Evolutionary conservation across 2,113 vertebrate species (phyloP), one percentile per base, ranked within the genome.

Genomic region (Alosa alosa): DNA sequence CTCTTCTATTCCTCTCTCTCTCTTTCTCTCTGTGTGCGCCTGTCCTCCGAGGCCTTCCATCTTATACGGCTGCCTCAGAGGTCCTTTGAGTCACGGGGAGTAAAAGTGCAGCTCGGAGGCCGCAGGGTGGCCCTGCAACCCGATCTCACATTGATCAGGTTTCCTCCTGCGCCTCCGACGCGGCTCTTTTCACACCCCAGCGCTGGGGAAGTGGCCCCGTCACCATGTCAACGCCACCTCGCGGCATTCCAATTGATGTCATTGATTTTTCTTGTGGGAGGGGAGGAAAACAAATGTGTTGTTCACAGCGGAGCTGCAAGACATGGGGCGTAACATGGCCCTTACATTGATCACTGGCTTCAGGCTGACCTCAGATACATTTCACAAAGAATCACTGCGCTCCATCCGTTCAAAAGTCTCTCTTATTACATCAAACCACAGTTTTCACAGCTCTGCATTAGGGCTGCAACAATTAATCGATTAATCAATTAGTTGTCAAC

Each of bases 91-190:
- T 78, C 25, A 72, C 31, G 18, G 13, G 25, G 49, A 90, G 87
- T 72, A 47, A 72, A 36, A 68, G 60, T 64, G n/a, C 4, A 72
- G 90, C 86, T 57, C 88, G 86, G 86, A 85, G 92, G 85, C 89
- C 88, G 90, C 88, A 87, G 88, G 83, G 88, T 25, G 55, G 81
- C 88, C 84, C 45, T 84, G 90, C 89, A 75, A 93, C 92, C 89
- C 87, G 90, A 78, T 13, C 72, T 36, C 0, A 44, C 45, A 10
- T 86, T 1, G 87, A 91, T 92, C 92, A 15, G 86, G 91, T 93
- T 90, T 91, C 91, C 64, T 72, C 64, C n/a, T 11, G 20, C 18
- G 60, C 60, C n/a, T 52, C 55, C 18, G 55, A 60, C 18, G 18
- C 64, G 64, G 25, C 64, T 72, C 25, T 11, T 36, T 78, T 78